Evolutionary conservation across 2,797 vertebrate genomes (phyloP), one percentile per base, ranked within the genome.

Genomic region (Microtus californicus): DNA sequence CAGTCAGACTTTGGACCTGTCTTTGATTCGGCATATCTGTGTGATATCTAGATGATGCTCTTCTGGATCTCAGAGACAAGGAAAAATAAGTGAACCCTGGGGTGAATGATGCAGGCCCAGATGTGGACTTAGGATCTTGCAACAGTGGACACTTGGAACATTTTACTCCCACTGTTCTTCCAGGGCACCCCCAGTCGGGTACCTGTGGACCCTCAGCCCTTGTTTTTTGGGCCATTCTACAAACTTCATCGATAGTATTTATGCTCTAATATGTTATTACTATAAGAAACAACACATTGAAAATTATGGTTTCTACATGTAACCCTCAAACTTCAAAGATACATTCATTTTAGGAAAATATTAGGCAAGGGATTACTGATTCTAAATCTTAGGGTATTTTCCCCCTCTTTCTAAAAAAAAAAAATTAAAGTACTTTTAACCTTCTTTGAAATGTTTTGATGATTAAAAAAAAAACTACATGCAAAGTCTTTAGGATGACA

Each of bases 281-380:
- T 25, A 5, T 88, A 91, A 69, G 69, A 79, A 82, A 23, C 48
- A 83, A 1, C 7, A 79, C 25, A 31, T 45, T 76, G 29, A 95
- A 87, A 45, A 59, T 93, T 71, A 69, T 0, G 87, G n/a, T n/a
- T 73, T 15, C 69, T 40, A 59, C 15, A 34, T 19, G 6, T 76
- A 80, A 81, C n/a, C 45, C 4, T 95, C 43, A 80, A 65, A 63
- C n/a, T 80, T 87, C 77, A 86, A 71, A 90, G 54, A 31, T 56
- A 23, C 0, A 43, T 61, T 15, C 56, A 29, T 74, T 40, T 94
- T 61, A 67, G 65, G 65, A 77, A 77, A 23, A 45, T 61, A 2
- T 37, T 80, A 77, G 67, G 13, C 27, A 92, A 45, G 13, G 43
- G 51, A 6, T 80, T 94, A 87, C 2, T 87, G 37, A 56, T 29